Evolutionary conservation across 2,113 vertebrate species (phyloP), one percentile per base, ranked within the genome.

Genomic region (Notarius quadriscutis): DNA sequence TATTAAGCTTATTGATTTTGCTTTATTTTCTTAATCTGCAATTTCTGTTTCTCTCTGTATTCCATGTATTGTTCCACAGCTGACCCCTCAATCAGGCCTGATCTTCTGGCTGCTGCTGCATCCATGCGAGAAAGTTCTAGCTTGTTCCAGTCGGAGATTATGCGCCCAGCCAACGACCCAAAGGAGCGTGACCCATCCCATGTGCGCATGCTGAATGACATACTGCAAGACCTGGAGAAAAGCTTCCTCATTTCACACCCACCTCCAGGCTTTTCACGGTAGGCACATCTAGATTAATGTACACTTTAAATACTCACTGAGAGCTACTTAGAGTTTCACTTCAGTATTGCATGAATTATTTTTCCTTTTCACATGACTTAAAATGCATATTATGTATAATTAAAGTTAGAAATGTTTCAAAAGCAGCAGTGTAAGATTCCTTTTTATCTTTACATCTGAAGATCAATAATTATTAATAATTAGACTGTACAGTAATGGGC

Each of bases 81-180:
- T 92, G 93, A 92, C 85, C 91, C 88, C 1, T 51, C 83, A 55
- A 90, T 85, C 0, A 4, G 86, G 27, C 89, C 90, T 7, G 91
- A 94, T 41, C 88, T 98, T 88, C 93, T 97, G 77, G 92, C 92
- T 1, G 88, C 90, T 17, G 96, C 97, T 0, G 91, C 95, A 0
- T 81, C 85, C 11, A 93, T 99, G 78, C 93, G 97, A 85, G 97
- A 98, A 77, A 96, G 92, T 0, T 94, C 96, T 2, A 94, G 97
- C 27, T 93, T 98, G 88, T 96, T 99, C 91, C 97, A 99, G 78
- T 99, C 98, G 0, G 97, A 97, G 88, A 96, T 96, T 67, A 99
- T 99, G 98, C 96, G 97, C 12, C 97, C 98, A 6, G 98, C 97
- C 17, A 98, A 99, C 0, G 97, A 99, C 89, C 97, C 97, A 0